Conservation (phyloP, 2,797 vertebrate species). For the Aplochiton taeniatus region DNA sequence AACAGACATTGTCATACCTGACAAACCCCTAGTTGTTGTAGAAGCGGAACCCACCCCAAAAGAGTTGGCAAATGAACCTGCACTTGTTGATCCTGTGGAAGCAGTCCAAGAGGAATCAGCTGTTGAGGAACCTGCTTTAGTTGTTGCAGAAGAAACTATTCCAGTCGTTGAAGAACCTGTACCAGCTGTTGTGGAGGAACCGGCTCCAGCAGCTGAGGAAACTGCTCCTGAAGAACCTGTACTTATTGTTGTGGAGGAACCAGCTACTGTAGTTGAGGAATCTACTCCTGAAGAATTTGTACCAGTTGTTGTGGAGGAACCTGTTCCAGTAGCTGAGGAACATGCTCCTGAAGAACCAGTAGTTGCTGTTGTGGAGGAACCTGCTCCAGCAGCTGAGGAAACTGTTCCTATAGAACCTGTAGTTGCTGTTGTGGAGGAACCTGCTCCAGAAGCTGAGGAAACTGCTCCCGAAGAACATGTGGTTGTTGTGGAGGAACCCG, state of each 20-base stretch:
- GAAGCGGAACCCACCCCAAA: too few relatives aligned
- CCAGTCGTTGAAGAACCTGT: neutral
- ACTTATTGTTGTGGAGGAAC: neutral
- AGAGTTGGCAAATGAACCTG: neutral
- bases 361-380: neutral
- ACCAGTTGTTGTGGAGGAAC: neutral
- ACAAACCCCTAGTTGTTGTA: too few relatives aligned
- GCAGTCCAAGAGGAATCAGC: neutral
- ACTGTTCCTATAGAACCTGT: too few relatives aligned
- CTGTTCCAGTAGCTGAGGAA: neutral
- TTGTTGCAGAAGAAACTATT: neutral
- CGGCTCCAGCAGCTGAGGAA: neutral
- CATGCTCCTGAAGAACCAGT: neutral
- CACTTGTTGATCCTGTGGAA: neutral
- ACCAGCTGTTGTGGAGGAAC: neutral
- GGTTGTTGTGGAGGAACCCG: neutral
- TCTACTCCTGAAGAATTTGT: neutral
- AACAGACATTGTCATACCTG: too few relatives aligned
- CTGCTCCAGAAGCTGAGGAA: slow-evolving; percentile 5
- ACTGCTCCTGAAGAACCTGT: neutral
- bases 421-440: neutral
- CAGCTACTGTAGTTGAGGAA: neutral
- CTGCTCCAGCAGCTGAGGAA: neutral
- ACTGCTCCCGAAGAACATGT: slow-evolving; percentile 10
- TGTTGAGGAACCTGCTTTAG: neutral